phyloP scores from a whole-genome alignment of 2,113 vertebrate genomes.

The Neodon shergylaensis region DNA sequence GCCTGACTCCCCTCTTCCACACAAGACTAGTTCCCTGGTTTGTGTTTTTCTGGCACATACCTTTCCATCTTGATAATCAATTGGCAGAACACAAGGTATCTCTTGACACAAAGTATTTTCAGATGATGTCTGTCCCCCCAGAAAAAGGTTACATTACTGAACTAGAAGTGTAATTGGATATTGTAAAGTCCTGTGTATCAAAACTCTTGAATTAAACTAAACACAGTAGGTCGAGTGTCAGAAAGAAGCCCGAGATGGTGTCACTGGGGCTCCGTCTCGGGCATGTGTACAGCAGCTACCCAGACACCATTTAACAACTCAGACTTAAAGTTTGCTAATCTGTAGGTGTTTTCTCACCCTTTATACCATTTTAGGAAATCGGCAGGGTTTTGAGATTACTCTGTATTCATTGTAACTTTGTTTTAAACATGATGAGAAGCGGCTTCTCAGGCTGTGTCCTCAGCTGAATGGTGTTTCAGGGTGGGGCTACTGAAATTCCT shows the following conservation, averaged over 20 bases:
- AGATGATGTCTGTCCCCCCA: background rate
- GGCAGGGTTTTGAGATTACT: background rate
- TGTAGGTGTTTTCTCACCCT: background rate
- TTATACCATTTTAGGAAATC: background rate
- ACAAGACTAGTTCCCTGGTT: background rate
- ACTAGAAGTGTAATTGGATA: background rate
- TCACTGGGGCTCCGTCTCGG: fast-evolving
- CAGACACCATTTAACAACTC: fast-evolving
- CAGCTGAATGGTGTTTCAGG: background rate
- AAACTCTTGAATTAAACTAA: too few relatives aligned
- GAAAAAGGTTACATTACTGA: background rate
- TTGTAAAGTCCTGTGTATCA: background rate
- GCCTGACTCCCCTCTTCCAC: fast-evolving
- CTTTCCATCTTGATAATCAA: background rate
- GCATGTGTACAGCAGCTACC: fast-evolving
- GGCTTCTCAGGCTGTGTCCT: background rate
- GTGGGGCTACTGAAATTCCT: fast-evolving
- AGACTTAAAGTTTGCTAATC: background rate
- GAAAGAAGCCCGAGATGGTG: background rate
- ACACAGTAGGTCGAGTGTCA: background rate
- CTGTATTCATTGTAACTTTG: background rate
- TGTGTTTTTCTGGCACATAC: background rate
- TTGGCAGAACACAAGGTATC: background rate
- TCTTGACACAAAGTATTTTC: background rate
- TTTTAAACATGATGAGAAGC: background rate